phyloP scores from a whole-genome alignment of 2,888 invertebrate genomes.

The Syrista parreyssii region DNA sequence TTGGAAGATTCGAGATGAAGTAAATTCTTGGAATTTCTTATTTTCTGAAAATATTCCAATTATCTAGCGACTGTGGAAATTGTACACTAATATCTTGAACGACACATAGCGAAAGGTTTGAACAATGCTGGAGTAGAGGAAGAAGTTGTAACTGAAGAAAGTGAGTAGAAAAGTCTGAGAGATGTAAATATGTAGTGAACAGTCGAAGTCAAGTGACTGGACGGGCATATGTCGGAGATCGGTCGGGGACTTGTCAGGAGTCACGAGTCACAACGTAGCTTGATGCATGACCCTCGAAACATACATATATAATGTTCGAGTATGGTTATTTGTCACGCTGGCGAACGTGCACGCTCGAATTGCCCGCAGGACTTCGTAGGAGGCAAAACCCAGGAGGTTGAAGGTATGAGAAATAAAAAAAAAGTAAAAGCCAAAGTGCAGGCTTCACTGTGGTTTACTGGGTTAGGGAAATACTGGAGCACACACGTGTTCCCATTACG shows the following conservation, averaged over 20 bases:
- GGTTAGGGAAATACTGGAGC: neutral
- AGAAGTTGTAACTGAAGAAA: neutral
- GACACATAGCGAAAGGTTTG: neutral
- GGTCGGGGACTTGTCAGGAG: neutral
- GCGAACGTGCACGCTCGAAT: neutral
- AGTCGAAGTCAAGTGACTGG: neutral
- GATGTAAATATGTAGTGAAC: neutral
- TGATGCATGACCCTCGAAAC: neutral
- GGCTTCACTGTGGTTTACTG: neutral
- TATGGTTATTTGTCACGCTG: constrained; percentile 1
- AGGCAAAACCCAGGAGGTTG: neutral
- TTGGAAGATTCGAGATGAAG: neutral
- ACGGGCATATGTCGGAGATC: neutral
- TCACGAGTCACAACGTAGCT: neutral
- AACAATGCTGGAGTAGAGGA: neutral
- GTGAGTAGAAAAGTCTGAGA: neutral
- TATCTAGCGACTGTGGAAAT: neutral
- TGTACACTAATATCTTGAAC: neutral
- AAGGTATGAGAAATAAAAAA: neutral
- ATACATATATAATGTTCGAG: neutral
- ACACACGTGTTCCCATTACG: neutral
- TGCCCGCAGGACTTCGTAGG: neutral
- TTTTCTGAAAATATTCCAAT: neutral
- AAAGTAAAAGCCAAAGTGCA: neutral
- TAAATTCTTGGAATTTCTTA: neutral